phyloP scores from a whole-genome alignment of 2,113 vertebrate species.

The Tursiops truncatus region DNA sequence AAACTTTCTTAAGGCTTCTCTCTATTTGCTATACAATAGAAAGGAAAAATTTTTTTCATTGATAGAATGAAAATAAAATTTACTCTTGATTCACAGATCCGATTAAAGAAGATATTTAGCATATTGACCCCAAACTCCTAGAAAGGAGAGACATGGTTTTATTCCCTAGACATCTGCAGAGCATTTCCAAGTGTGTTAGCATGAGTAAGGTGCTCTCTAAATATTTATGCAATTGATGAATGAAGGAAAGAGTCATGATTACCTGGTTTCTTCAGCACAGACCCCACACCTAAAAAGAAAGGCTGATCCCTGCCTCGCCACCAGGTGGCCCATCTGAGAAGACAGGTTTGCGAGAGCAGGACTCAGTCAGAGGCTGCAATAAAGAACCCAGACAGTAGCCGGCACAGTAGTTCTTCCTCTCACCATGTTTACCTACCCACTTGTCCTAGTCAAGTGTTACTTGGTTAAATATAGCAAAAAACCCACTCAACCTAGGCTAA shows the following conservation, averaged over 20 bases:
- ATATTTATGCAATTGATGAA: neutral
- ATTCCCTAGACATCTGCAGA: neutral
- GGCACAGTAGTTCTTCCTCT: neutral
- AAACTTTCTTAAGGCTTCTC: neutral
- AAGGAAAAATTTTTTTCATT: neutral
- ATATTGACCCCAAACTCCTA: neutral
- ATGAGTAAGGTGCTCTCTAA: neutral
- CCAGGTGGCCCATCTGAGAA: neutral
- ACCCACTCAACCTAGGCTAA: neutral
- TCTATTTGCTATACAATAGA: neutral
- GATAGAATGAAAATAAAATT: neutral
- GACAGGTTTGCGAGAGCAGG: neutral
- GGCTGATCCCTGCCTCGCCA: neutral
- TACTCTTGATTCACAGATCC: neutral
- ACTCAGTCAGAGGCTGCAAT: rapidly evolving
- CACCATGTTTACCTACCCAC: neutral
- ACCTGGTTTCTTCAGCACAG: neutral
- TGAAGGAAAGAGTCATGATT: neutral
- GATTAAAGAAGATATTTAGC: neutral
- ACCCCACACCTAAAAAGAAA: neutral
- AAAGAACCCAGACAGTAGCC: neutral
- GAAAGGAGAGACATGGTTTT: neutral
- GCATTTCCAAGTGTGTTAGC: neutral
- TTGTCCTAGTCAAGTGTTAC: neutral
- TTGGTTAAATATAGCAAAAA: neutral